phyloP scores from a whole-genome alignment of 2,797 vertebrate genomes.

The Lophius americanus region DNA sequence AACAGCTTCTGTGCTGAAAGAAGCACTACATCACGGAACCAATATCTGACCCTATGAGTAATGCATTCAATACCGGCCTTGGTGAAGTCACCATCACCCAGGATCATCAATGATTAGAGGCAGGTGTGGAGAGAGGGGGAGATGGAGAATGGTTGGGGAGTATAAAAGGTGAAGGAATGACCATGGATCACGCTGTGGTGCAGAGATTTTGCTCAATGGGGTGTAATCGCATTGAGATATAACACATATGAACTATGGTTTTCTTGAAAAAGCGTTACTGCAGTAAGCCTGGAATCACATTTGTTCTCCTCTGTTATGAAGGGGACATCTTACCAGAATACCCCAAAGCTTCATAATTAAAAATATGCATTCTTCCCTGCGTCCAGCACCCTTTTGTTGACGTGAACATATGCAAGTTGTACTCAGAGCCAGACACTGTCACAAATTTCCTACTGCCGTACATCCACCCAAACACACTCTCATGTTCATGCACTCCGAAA shows the following conservation, averaged over 20 bases:
- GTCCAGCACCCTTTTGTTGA: conserved; percentile 30
- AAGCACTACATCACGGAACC: conserved; percentile 31
- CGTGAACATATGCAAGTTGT: conserved; percentile 13
- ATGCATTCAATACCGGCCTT: conserved; percentile 56
- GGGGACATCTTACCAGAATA: conserved; percentile 43
- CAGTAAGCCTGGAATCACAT: conserved; percentile 28
- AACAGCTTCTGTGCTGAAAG: conserved; percentile 8
- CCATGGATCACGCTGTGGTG: conserved; percentile 61
- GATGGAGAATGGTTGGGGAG: conserved; percentile 17
- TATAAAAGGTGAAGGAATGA: conserved; percentile 29
- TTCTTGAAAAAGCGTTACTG: conserved; percentile 67
- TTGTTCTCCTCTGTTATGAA: conserved; percentile 35
- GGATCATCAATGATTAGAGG: conserved; percentile 48
- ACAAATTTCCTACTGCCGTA: conserved; percentile 27
- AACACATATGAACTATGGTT: conserved; percentile 70
- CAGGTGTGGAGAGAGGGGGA: conserved; percentile 22
- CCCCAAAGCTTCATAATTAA: conserved; percentile 47
- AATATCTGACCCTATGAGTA: conserved; percentile 37
- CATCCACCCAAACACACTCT: conserved; percentile 21
- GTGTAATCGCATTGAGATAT: conserved; percentile 56
- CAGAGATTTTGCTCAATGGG: conserved; percentile 67
- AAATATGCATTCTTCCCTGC: conserved; percentile 36
- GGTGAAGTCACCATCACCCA: conserved; percentile 54
- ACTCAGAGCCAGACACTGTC: conserved; percentile 18
- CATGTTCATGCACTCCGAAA: conserved; percentile 20